Conservation (phyloP, 2,888 invertebrate species). For the Phanerotoma sp. region DNA sequence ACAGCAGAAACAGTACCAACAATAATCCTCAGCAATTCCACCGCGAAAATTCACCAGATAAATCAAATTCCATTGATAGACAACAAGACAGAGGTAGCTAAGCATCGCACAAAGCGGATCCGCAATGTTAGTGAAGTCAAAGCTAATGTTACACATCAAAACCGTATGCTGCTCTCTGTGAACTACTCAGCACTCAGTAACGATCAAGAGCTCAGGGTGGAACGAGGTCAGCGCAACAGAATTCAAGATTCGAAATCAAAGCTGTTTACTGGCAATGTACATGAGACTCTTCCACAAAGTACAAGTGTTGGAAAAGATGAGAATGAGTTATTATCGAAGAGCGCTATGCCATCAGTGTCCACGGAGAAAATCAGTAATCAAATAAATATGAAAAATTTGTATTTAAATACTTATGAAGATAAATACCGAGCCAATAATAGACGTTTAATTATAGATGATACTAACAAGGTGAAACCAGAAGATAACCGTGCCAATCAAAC, state of each 20-base stretch:
- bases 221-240: not conserved
- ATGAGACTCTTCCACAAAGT: conserved; percentile 25
- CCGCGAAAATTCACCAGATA: conserved; percentile 37
- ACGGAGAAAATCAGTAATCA: conserved; percentile 51
- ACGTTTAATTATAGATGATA: conserved; percentile 47
- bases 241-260: conserved; percentile 26
- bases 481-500: conserved; percentile 37
- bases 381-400: conserved; percentile 53
- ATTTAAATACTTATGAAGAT: conserved; percentile 52
- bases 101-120: conserved; percentile 53
- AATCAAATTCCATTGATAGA: conserved; percentile 51
- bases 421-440: conserved; percentile 54
- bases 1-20: conserved; percentile 8
- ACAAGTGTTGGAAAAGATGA: too few relatives aligned
- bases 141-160: conserved; percentile 30
- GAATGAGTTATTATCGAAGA: too few relatives aligned
- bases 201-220: conserved; percentile 16
- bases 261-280: conserved; percentile 37
- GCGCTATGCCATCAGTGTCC: too few relatives aligned
- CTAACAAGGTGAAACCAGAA: conserved; percentile 13
- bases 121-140: conserved; percentile 44
- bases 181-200: conserved; percentile 38
- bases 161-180: conserved; percentile 45
- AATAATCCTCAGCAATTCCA: conserved; percentile 26
- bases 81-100: conserved; percentile 39